Conservation (phyloP, 2,888 invertebrate species). For the Peribatodes rhomboidaria region DNA sequence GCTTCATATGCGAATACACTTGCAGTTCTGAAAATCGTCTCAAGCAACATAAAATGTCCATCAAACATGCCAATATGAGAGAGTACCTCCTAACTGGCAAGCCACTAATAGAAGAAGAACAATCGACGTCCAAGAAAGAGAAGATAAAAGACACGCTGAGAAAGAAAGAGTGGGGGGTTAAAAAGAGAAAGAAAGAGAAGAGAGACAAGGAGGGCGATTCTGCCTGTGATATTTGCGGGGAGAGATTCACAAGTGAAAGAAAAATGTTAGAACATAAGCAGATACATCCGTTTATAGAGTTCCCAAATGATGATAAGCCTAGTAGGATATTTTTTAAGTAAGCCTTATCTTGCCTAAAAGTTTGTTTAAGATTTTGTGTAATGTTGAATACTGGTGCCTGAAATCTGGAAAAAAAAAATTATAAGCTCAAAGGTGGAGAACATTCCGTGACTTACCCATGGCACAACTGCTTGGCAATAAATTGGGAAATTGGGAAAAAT, state of each 20-base stretch:
- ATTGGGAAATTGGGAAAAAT: too few species aligned
- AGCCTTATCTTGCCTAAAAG: conserved; percentile 53
- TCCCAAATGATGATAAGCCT: conserved; percentile 80
- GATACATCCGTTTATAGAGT: conserved; percentile 82
- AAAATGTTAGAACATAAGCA: conserved; percentile 78
- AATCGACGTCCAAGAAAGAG: conserved; percentile 60
- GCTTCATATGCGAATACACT: conserved; percentile 81
- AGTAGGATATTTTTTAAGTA: conserved; percentile 84
- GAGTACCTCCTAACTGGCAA: conserved; percentile 73
- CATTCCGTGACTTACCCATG: too few species aligned
- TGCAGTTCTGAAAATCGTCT: conserved; percentile 78
- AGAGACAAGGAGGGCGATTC: conserved; percentile 44
- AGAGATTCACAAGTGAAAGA: conserved; percentile 68
- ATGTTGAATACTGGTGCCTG: not conserved
- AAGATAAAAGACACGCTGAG: conserved; percentile 48
- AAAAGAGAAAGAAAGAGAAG: conserved; percentile 58
- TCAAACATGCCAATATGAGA: conserved; percentile 78
- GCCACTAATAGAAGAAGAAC: conserved; percentile 61
- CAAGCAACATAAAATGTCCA: conserved; percentile 72
- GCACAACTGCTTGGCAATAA: not conserved
- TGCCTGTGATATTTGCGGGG: conserved; percentile 79
- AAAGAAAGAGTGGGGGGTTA: conserved; percentile 60
- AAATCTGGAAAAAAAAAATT: not conserved
- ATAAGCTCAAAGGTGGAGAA: not conserved
- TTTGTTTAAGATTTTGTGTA: not conserved